phyloP scores from a whole-genome alignment of 2,888 invertebrate species.

The Napeogenes sylphis region DNA sequence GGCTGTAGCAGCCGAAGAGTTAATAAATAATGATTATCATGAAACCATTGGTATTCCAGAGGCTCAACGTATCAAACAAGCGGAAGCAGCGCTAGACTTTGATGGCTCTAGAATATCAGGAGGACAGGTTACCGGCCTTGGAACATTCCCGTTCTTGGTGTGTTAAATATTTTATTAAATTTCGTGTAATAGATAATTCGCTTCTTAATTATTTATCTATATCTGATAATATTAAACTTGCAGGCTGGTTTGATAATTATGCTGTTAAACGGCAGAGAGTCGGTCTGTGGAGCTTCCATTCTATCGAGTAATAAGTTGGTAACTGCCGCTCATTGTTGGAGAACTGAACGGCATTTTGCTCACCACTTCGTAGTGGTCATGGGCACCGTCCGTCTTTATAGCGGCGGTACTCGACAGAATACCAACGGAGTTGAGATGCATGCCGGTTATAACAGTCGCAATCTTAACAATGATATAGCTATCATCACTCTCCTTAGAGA shows the following conservation, averaged over 20 bases:
- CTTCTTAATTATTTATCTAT: not conserved
- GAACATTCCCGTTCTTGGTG: conserved; percentile 35
- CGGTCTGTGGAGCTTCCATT: conserved; percentile 60
- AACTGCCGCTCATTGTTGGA: conserved; percentile 67
- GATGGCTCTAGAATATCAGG: conserved; percentile 41
- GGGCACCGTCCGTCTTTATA: conserved; percentile 34
- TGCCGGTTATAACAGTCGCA: conserved; percentile 29
- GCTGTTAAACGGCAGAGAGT: conserved; percentile 38
- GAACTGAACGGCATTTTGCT: conserved; percentile 35
- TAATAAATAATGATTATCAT: conserved; percentile 37
- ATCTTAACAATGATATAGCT: conserved; percentile 34
- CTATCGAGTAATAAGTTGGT: conserved; percentile 48
- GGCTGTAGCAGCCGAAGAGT: conserved; percentile 19
- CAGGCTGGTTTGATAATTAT: conserved; percentile 45
- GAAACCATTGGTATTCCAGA: conserved; percentile 37
- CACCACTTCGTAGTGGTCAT: conserved; percentile 33
- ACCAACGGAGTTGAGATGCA: conserved; percentile 30
- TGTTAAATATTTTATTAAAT: not conserved
- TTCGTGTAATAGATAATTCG: not conserved
- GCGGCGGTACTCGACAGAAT: conserved; percentile 30
- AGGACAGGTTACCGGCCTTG: conserved; percentile 34
- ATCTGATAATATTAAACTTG: not conserved
- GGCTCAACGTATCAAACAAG: conserved; percentile 36
- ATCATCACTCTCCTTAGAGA: conserved; percentile 15
- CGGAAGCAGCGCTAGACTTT: conserved; percentile 38